These are phyloP conservation scores for Chitala chitala DNA, from an alignment of 2,113 vertebrate species.

Conservation along the genomic window DNA sequence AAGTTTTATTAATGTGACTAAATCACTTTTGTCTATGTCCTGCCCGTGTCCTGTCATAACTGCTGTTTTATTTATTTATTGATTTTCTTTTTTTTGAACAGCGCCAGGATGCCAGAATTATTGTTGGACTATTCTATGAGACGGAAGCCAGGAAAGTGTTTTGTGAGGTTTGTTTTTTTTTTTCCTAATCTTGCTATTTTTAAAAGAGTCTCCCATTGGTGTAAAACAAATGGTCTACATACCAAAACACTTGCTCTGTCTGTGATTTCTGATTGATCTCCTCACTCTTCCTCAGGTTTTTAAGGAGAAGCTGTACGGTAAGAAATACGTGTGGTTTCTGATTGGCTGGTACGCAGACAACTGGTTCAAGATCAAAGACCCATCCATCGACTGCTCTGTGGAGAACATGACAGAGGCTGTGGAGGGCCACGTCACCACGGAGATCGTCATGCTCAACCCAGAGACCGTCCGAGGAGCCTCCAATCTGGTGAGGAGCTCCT, in stretches of 20 bases:
- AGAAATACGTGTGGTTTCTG: constrained; percentile 94
- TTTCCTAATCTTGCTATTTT: not conserved
- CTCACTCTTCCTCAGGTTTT: constrained; percentile 82
- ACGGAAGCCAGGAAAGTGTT: constrained; percentile 93
- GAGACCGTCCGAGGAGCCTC: constrained; percentile 89
- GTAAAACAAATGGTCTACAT: no score
- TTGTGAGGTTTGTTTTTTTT: constrained; percentile 74
- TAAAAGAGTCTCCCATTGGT: no score
- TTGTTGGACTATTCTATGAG: constrained; percentile 93
- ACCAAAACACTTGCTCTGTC: not conserved
- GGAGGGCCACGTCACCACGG: constrained; percentile 90
- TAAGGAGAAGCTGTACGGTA: constrained; percentile 92
- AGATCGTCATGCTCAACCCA: constrained; percentile 94
- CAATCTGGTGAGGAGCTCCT: constrained; percentile 74
- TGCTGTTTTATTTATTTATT: no score
- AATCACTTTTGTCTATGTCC: constrained; percentile 12
- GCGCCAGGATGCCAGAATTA: constrained; percentile 91
- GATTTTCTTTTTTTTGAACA: constrained; percentile 45
- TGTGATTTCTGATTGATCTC: not conserved
- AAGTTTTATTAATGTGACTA: no score
- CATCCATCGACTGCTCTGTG: constrained; percentile 88
- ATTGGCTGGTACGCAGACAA: constrained; percentile 97
- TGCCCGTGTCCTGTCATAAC: not conserved
- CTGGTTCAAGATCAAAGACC: constrained; percentile 92
- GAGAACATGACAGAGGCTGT: constrained; percentile 92